These are phyloP conservation scores for Trichopria drosophilae DNA, from an alignment of 2,888 invertebrate species.

Conservation along the genomic window DNA sequence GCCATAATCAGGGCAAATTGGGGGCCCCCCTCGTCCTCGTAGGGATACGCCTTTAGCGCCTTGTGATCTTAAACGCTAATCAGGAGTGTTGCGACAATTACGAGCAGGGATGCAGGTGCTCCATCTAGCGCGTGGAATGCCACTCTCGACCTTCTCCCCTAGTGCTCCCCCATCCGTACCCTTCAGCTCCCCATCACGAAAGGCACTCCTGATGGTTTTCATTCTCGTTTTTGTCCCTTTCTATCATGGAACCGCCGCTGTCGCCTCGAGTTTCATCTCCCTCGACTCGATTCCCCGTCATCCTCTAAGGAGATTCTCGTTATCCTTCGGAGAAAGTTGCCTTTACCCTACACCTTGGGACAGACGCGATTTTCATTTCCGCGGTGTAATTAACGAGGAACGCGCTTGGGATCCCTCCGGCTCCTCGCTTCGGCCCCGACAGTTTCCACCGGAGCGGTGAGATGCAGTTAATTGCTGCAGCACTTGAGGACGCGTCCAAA, in stretches of 20 bases:
- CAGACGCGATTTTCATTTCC: slow-evolving; percentile 41
- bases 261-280: not conserved
- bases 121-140: slow-evolving; percentile 11
- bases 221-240: slow-evolving; percentile 7
- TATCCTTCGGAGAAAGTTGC: slow-evolving; percentile 26
- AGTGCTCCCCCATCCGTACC: too few species aligned
- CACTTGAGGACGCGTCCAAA: too few species aligned
- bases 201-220: too few species aligned
- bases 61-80: slow-evolving; percentile 48
- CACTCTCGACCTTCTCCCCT: too few species aligned
- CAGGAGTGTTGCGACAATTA: slow-evolving; percentile 41
- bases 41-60: slow-evolving; percentile 38
- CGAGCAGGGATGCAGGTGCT: slow-evolving; percentile 37
- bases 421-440: too few species aligned
- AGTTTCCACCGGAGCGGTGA: too few species aligned
- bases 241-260: slow-evolving; percentile 1
- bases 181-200: too few species aligned
- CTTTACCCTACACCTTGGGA: slow-evolving; percentile 15
- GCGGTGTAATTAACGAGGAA: slow-evolving; percentile 40
- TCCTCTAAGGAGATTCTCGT: slow-evolving; percentile 40
- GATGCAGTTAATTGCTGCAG: too few species aligned
- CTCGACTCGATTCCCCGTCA: too few species aligned
- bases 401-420: slow-evolving; percentile 12
- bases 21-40: slow-evolving; percentile 32
- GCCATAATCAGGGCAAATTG: slow-evolving; percentile 46